Evolutionary conservation across 1,140 invertebrate species (phyloP).

Genomic region (Aphis craccivora): DNA sequence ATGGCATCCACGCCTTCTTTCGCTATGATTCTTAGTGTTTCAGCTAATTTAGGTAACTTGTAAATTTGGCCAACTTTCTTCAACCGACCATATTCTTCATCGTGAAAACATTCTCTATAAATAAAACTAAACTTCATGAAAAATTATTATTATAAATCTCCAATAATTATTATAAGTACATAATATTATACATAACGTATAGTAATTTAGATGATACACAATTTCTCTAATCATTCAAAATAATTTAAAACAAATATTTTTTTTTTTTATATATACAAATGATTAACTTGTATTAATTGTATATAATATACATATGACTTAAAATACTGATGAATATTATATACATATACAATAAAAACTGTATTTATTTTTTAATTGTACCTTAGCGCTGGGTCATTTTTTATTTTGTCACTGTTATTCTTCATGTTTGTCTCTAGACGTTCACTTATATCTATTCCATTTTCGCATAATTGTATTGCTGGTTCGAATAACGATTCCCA

Average conservation of each 20-base stretch:
- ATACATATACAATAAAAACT: no score
- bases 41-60: constrained; percentile 71
- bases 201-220: no score
- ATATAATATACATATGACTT: no score
- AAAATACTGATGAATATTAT: no score
- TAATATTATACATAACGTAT: no score
- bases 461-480: constrained; percentile 76
- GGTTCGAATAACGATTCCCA: constrained; percentile 85
- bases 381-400: constrained; percentile 42
- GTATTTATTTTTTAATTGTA: neutral
- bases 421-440: constrained; percentile 65
- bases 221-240: no score
- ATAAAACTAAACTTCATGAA: neutral
- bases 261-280: no score
- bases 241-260: no score
- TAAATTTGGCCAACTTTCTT: neutral
- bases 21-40: constrained; percentile 77
- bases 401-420: constrained; percentile 57
- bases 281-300: no score
- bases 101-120: neutral
- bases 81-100: neutral
- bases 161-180: no score
- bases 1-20: constrained; percentile 71
- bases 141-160: no score
- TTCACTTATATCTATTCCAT: constrained; percentile 74